Evolutionary conservation across 2,888 invertebrate genomes (phyloP).

Genomic region (Caenorhabditis sp.): DNA sequence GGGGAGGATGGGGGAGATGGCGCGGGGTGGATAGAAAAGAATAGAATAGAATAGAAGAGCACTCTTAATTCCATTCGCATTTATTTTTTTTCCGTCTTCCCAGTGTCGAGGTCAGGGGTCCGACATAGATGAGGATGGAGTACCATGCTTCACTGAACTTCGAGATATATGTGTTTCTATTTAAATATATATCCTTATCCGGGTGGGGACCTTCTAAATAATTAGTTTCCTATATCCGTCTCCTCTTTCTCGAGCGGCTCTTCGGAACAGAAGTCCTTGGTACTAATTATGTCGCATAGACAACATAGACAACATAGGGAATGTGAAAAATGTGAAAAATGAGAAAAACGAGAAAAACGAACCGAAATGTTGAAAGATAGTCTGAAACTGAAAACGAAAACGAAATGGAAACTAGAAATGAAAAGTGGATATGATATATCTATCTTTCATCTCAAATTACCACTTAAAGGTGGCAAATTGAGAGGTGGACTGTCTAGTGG

Average conservation of each 20-base stretch:
- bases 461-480: constrained; percentile 62
- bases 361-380: background rate
- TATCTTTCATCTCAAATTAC: constrained; percentile 23
- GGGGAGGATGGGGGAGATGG: background rate
- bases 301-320: too few relatives aligned
- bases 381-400: constrained; percentile 5
- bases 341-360: constrained; percentile 6
- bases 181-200: constrained; percentile 48
- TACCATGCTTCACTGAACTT: constrained; percentile 58
- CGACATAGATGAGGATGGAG: constrained; percentile 14
- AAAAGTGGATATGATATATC: constrained; percentile 10
- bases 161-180: constrained; percentile 42
- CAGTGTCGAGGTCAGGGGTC: too few relatives aligned
- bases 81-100: too few relatives aligned
- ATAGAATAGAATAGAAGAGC: constrained; percentile 7
- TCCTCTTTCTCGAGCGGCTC: background rate
- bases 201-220: constrained; percentile 36
- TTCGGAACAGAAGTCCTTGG: constrained; percentile 7
- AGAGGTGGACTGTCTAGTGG: constrained; percentile 22
- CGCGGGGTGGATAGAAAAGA: constrained; percentile 12
- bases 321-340: too few relatives aligned
- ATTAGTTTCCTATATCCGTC: constrained; percentile 37
- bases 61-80: constrained; percentile 51
- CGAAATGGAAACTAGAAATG: constrained; percentile 28
- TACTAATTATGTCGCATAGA: constrained; percentile 32